Evolutionary conservation across 2,113 vertebrate species (phyloP), one percentile per base, ranked within the genome.

Genomic region (Dasyornis broadbenti): DNA sequence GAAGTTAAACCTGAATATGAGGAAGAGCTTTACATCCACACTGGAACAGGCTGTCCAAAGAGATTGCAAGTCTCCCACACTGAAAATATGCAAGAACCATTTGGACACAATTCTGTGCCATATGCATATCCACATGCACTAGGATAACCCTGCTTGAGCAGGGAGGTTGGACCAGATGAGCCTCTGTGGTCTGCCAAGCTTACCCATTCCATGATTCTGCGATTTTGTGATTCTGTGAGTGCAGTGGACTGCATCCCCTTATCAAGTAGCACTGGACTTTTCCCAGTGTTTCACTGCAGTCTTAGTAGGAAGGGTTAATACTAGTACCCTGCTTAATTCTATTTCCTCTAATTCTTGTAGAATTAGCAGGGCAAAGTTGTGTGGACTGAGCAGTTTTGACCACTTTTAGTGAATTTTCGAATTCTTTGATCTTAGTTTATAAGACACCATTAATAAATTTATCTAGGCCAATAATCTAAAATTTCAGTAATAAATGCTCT

Each of bases 101-200:
- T 18, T 14, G 49, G 7, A 52, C 0, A 0, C 9, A 54, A 33
- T 22, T 15, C n/a, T 23, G 28, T 40, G 23, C 28, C 18, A 8
- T 33, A 18, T 39, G n/a, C n/a, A n/a, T n/a, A n/a, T n/a, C n/a
- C n/a, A n/a, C n/a, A n/a, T n/a, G 9, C 37, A 39, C 28, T 45
- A 40, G 15, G 18, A 39, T n/a, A 22, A 24, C 6, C n/a, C 23
- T 47, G 23, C 9, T 12, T 39, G 59, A 18, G 28, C 14, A 27
- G 10, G 28, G 11, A 54, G 22, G 15, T 4, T 84, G 28, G 28
- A 64, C 9, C 28, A 39, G n/a, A n/a, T 73, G 59, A n/a, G 9
- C 6, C 5, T 39, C 40, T 54, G 18, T 33, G 9, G 9, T 47
- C 14, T 84, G 63, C 15, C n/a, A 54, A 57, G 15, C 15, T 65